phyloP scores from a whole-genome alignment of 2,888 invertebrate species.

The Phaonia tiefii region DNA sequence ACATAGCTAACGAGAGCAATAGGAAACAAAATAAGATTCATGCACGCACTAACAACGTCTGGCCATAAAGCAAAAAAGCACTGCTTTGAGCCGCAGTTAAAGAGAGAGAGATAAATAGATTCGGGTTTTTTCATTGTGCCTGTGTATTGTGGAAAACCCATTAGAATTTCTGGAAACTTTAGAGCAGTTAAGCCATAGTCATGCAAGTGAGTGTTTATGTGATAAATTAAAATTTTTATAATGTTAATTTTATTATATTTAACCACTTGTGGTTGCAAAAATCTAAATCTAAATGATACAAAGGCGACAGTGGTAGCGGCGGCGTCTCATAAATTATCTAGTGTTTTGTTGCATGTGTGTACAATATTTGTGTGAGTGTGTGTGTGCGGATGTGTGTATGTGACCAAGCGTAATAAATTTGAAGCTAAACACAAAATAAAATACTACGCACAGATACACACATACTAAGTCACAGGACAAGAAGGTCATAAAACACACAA shows the following conservation, averaged over 20 bases:
- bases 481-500: conserved; percentile 60
- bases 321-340: conserved; percentile 4
- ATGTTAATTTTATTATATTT: conserved; percentile 28
- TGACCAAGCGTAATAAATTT: conserved; percentile 4
- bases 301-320: not conserved
- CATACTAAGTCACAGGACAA: not conserved
- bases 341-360: conserved; percentile 14
- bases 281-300: conserved; percentile 6
- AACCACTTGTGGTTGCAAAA: conserved; percentile 21
- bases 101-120: not conserved
- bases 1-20: not conserved
- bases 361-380: not conserved
- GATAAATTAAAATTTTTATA: conserved; percentile 20
- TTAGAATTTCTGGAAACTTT: conserved; percentile 5
- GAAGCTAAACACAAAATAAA: conserved; percentile 12
- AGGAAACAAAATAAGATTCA: conserved; percentile 1
- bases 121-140: not conserved
- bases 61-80: not conserved
- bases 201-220: not conserved
- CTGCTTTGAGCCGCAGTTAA: conserved; percentile 2
- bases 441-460: not conserved
- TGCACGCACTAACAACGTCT: not conserved
- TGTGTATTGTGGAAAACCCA: not conserved
- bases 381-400: not conserved
- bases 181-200: not conserved